A percentile compares a stretch with the other conserved stretches of the same genome.
These are phyloP conservation scores for Centropus bengalensis DNA, from an alignment of 2,113 vertebrate species.

Conservation along the genomic window DNA sequence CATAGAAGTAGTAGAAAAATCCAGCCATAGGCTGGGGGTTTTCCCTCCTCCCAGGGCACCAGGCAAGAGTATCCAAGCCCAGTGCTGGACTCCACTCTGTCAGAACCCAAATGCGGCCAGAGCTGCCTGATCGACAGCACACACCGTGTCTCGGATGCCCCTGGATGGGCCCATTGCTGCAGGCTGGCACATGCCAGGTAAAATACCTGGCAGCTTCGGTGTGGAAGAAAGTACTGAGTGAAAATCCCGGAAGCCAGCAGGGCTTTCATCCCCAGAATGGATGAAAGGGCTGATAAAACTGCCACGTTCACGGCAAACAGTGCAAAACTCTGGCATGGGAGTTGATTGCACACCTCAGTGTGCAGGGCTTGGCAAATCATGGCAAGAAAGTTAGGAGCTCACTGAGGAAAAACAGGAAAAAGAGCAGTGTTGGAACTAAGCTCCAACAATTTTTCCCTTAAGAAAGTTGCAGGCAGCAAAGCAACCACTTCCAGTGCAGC, in stretches of 20 bases:
- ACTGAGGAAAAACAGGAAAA: background rate
- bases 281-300: background rate
- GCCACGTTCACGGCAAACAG: background rate
- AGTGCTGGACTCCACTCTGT: background rate
- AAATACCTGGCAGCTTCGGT: background rate
- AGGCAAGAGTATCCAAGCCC: background rate
- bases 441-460: background rate
- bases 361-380: background rate
- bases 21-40: background rate
- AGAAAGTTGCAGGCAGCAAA: background rate
- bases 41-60: background rate
- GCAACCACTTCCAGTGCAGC: background rate
- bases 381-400: background rate
- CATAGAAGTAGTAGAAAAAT: background rate
- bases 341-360: accelerated
- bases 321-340: background rate
- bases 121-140: background rate
- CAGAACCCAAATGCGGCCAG: background rate
- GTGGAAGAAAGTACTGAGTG: background rate
- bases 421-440: background rate
- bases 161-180: background rate
- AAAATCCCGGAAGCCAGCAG: background rate
- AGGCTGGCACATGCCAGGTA: background rate
- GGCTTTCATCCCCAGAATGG: background rate
- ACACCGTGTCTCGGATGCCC: background rate